Evolutionary conservation across 2,797 vertebrate genomes (phyloP).

Genomic region (Furcifer pardalis): DNA sequence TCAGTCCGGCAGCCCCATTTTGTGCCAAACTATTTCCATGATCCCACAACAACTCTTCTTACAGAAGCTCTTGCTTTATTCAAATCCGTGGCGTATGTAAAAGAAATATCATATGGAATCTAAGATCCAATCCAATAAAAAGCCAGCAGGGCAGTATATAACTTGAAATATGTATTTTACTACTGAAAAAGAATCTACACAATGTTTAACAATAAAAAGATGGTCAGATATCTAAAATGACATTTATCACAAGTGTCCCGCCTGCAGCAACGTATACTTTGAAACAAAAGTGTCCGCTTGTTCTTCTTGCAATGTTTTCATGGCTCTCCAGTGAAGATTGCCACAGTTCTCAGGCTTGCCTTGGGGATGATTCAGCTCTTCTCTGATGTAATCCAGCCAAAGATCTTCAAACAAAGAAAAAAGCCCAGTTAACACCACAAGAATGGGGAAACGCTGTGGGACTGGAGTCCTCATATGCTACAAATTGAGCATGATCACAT

Average conservation of each 20-base stretch:
- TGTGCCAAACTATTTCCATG: not conserved
- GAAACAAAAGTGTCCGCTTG: slow-evolving; percentile 86
- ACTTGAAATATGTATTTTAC: slow-evolving; percentile 11
- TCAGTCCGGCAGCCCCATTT: not conserved
- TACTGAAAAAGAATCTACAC: slow-evolving; percentile 30
- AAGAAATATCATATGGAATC: not conserved
- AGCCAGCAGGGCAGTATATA: not conserved
- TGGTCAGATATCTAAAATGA: not conserved
- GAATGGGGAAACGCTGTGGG: not conserved
- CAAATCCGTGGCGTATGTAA: not conserved
- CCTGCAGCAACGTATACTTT: slow-evolving; percentile 88
- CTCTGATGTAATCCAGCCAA: slow-evolving; percentile 92
- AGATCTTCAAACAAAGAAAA: slow-evolving; percentile 78
- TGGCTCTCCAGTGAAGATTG: slow-evolving; percentile 94
- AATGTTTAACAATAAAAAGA: not conserved
- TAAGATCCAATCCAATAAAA: not conserved
- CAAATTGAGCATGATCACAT: not conserved
- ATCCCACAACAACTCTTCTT: no score
- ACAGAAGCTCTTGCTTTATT: not conserved
- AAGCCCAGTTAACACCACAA: slow-evolving; percentile 36
- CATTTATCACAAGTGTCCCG: slow-evolving; percentile 78
- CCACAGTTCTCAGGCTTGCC: slow-evolving; percentile 90
- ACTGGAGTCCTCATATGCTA: not conserved
- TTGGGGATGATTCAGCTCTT: slow-evolving; percentile 82
- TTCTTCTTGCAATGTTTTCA: slow-evolving; percentile 88